phyloP scores from a whole-genome alignment of 2,888 invertebrate genomes.

The Hartigia nigra region DNA sequence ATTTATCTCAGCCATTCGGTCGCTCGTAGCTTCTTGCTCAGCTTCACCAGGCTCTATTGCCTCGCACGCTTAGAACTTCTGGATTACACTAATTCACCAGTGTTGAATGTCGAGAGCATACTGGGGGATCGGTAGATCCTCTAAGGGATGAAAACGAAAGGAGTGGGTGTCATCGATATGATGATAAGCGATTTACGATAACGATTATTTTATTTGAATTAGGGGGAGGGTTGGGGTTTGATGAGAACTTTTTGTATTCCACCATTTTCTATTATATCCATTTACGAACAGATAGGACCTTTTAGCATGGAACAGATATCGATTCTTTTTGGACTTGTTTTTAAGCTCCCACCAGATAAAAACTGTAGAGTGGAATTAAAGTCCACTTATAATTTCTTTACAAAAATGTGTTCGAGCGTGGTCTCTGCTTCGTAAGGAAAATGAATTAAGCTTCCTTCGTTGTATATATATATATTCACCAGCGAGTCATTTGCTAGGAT shows the following conservation, averaged over 20 bases:
- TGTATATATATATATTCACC: neutral
- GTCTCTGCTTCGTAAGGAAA: neutral
- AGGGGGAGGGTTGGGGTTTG: neutral
- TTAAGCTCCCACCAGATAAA: neutral
- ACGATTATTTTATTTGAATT: neutral
- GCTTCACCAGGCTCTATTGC: neutral
- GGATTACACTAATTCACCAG: neutral
- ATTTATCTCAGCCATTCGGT: slow-evolving; percentile 36
- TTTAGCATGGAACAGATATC: neutral
- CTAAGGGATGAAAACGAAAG: slow-evolving; percentile 16
- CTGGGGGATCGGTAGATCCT: neutral
- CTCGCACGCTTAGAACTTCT: neutral
- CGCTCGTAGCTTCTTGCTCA: neutral
- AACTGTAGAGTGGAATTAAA: neutral
- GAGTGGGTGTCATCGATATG: neutral
- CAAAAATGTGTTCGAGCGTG: neutral
- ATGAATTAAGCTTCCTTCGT: neutral
- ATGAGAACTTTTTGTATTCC: neutral
- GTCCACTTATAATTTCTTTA: neutral
- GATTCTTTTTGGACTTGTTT: neutral
- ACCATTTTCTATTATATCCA: neutral
- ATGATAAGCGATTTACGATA: neutral
- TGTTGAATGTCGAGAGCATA: neutral
- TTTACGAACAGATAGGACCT: neutral
- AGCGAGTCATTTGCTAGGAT: neutral